Percentiles rank a stretch among this genome's conserved stretches.
phyloP scores from a whole-genome alignment of 1,140 invertebrate genomes.

The Drosophila baimaii region DNA sequence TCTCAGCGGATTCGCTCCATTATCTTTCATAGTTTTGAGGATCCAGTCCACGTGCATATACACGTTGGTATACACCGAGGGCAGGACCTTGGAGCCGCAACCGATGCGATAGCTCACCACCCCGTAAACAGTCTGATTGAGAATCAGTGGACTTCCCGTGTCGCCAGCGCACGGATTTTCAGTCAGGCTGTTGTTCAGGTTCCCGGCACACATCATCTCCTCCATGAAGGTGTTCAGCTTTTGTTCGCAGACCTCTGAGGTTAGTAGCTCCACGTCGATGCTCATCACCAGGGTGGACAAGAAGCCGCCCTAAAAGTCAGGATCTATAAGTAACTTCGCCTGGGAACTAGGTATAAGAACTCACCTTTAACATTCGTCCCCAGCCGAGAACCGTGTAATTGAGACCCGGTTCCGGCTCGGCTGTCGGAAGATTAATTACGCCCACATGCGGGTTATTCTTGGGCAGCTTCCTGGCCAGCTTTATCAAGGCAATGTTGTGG shows the following conservation, averaged over 20 bases:
- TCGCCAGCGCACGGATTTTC: conserved; percentile 62
- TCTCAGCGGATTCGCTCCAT: background rate
- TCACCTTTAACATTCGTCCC: conserved; percentile 51
- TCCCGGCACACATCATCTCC: conserved; percentile 68
- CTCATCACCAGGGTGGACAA: conserved; percentile 35
- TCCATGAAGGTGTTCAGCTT: conserved; percentile 23
- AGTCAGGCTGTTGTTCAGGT: conserved; percentile 20
- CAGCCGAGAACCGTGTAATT: conserved; percentile 58
- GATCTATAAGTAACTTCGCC: no score
- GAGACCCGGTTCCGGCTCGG: conserved; percentile 10
- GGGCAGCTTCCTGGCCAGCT: conserved; percentile 18
- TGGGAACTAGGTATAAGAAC: background rate
- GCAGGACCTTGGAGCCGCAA: conserved; percentile 38
- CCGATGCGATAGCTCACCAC: conserved; percentile 55
- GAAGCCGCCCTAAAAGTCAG: conserved; percentile 32
- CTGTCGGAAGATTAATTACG: conserved; percentile 28
- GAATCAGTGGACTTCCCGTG: conserved; percentile 42
- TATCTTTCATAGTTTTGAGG: background rate
- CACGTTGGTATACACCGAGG: conserved; percentile 60
- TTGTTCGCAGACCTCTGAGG: conserved; percentile 9
- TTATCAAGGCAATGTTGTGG: conserved; percentile 57
- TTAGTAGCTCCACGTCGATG: conserved; percentile 45
- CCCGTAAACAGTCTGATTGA: conserved; percentile 49
- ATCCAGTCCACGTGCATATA: conserved; percentile 52
- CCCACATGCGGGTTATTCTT: conserved; percentile 28